Evolutionary conservation across 2,888 invertebrate genomes (phyloP).

Genomic region (Scaptomyza cyrtandrae): DNA sequence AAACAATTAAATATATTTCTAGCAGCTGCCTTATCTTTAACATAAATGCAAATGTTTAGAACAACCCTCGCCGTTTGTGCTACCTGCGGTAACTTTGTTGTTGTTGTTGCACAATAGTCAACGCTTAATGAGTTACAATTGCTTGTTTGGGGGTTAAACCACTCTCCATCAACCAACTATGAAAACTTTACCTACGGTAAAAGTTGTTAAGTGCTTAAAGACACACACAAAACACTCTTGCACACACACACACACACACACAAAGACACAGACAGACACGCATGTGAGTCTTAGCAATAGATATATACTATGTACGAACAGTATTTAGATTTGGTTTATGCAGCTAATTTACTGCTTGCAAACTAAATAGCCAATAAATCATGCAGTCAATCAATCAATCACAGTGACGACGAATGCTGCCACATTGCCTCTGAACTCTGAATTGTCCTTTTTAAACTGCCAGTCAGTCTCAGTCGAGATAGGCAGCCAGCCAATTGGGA

Average conservation of each 20-base stretch:
- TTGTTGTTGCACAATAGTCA: slow-evolving; percentile 61
- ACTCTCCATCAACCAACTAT: slow-evolving; percentile 6
- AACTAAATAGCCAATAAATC: slow-evolving; percentile 76
- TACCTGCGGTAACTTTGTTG: slow-evolving; percentile 49
- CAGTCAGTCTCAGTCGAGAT: slow-evolving; percentile 44
- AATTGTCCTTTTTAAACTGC: slow-evolving; percentile 52
- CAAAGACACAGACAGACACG: slow-evolving; percentile 1
- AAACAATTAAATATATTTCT: too few relatives aligned
- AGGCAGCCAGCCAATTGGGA: slow-evolving; percentile 23
- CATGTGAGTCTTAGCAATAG: neutral
- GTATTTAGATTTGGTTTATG: slow-evolving; percentile 65
- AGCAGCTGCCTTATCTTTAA: too few relatives aligned
- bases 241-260: slow-evolving; percentile 10
- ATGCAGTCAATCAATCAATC: slow-evolving; percentile 74
- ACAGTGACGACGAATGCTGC: slow-evolving; percentile 27
- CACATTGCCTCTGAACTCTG: slow-evolving; percentile 18
- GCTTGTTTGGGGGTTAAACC: slow-evolving; percentile 55
- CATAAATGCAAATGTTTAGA: neutral
- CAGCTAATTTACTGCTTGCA: slow-evolving; percentile 64
- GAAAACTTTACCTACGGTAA: slow-evolving; percentile 64
- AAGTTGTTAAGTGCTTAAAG: slow-evolving; percentile 71
- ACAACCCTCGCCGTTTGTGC: slow-evolving; percentile 34
- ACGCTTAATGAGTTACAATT: slow-evolving; percentile 77
- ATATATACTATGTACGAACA: slow-evolving; percentile 24
- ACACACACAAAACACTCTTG: slow-evolving; percentile 34